Evolutionary conservation across 2,113 vertebrate genomes (phyloP).

Genomic region (Orycteropus afer): DNA sequence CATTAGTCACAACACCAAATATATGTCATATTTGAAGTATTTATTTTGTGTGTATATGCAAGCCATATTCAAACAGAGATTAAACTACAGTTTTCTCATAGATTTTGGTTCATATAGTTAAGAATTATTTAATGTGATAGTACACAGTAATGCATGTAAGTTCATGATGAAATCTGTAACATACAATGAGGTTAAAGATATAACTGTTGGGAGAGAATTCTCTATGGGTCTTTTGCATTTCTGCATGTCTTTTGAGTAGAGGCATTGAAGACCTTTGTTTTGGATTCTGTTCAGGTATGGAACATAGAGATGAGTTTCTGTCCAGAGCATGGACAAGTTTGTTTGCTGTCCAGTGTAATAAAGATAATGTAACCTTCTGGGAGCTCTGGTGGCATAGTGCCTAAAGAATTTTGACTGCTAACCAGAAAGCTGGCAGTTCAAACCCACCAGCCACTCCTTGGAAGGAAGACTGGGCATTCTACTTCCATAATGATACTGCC

Average conservation of each 20-base stretch:
- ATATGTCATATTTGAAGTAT: background rate
- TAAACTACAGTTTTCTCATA: background rate
- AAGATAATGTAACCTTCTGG: no score
- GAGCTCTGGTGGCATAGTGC: no score
- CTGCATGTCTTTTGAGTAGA: background rate
- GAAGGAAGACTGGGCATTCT: no score
- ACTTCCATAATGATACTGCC: no score
- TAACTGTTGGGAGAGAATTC: background rate
- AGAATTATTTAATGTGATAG: background rate
- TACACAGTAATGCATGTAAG: background rate
- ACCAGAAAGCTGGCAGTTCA: no score
- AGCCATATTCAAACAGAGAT: background rate
- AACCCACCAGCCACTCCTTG: no score
- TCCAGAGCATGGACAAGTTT: background rate
- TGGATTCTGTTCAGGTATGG: background rate
- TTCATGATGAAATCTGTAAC: background rate
- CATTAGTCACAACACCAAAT: background rate
- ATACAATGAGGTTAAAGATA: background rate
- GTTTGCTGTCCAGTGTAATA: background rate
- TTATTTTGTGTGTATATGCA: background rate
- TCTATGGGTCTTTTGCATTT: background rate
- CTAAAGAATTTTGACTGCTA: no score
- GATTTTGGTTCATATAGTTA: background rate
- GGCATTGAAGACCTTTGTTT: background rate
- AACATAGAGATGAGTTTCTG: background rate